phyloP scores from a whole-genome alignment of 2,888 invertebrate genomes.

The Sarcophaga caerulescens region DNA sequence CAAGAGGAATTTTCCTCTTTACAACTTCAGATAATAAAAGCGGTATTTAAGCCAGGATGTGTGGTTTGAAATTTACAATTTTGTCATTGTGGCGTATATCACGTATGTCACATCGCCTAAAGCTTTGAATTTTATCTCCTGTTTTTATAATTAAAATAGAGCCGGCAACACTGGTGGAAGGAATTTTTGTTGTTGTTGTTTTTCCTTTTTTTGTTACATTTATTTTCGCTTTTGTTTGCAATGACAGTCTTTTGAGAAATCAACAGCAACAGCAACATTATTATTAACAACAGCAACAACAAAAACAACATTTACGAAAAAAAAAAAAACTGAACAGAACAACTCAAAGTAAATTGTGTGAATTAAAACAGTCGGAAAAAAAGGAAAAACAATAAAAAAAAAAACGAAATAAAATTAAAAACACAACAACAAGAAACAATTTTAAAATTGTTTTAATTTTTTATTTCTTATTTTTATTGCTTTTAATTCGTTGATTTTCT shows the following conservation, averaged over 20 bases:
- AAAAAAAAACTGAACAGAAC: constrained; percentile 33
- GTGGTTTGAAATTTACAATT: too few relatives aligned
- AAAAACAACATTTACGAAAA: constrained; percentile 22
- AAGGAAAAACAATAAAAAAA: constrained; percentile 49
- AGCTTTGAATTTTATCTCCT: neutral
- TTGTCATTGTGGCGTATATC: too few relatives aligned
- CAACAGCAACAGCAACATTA: constrained; percentile 54
- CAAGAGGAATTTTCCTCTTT: too few relatives aligned
- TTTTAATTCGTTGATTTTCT: constrained; percentile 5
- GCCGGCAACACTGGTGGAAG: too few relatives aligned
- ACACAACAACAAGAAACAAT: constrained; percentile 1
- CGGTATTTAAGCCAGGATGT: too few relatives aligned
- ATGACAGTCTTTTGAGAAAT: constrained; percentile 57
- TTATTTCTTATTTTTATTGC: neutral
- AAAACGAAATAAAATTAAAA: too few relatives aligned
- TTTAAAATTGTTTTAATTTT: constrained; percentile 39
- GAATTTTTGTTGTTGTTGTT: constrained; percentile 9
- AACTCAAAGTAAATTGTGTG: constrained; percentile 62
- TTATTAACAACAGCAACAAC: constrained; percentile 28
- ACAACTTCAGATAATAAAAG: too few relatives aligned
- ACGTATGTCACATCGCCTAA: too few relatives aligned
- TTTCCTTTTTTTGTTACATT: constrained; percentile 8
- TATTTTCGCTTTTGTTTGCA: constrained; percentile 25
- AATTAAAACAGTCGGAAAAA: constrained; percentile 56
- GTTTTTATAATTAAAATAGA: neutral